phyloP scores from a whole-genome alignment of 2,888 invertebrate genomes.

The Xylocampa areola region DNA sequence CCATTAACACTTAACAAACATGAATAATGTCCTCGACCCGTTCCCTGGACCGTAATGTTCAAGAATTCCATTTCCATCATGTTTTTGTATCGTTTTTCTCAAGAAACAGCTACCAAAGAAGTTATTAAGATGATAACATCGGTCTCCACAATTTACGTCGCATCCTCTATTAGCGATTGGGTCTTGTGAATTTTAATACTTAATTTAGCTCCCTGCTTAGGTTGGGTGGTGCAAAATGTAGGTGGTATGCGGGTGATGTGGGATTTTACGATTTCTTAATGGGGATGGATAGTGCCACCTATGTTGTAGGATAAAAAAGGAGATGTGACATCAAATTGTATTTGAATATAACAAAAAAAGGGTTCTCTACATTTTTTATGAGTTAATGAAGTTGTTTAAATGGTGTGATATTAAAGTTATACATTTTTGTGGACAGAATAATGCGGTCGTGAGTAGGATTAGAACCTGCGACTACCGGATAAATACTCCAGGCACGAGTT shows the following conservation, averaged over 20 bases:
- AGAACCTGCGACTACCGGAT: too few relatives aligned
- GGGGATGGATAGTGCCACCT: background rate
- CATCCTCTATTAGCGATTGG: constrained; percentile 70
- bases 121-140: constrained; percentile 84
- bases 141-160: constrained; percentile 72
- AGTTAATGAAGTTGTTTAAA: too few relatives aligned
- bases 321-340: background rate
- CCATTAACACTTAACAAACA: constrained; percentile 63
- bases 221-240: constrained; percentile 49
- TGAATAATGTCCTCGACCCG: constrained; percentile 54
- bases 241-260: constrained; percentile 12
- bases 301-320: background rate
- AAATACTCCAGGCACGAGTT: too few relatives aligned
- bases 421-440: too few relatives aligned
- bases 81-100: constrained; percentile 64
- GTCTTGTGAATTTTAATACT: constrained; percentile 83
- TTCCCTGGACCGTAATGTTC: constrained; percentile 38
- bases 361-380: too few relatives aligned
- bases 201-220: constrained; percentile 69
- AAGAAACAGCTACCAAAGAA: constrained; percentile 77
- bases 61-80: constrained; percentile 54
- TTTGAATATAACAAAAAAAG: too few relatives aligned
- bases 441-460: too few relatives aligned
- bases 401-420: too few relatives aligned
- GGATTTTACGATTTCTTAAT: background rate